A percentile compares a stretch with the other conserved stretches of the same genome.
Conservation (phyloP, 2,113 vertebrate species). For the Dryoscopus gambensis region DNA sequence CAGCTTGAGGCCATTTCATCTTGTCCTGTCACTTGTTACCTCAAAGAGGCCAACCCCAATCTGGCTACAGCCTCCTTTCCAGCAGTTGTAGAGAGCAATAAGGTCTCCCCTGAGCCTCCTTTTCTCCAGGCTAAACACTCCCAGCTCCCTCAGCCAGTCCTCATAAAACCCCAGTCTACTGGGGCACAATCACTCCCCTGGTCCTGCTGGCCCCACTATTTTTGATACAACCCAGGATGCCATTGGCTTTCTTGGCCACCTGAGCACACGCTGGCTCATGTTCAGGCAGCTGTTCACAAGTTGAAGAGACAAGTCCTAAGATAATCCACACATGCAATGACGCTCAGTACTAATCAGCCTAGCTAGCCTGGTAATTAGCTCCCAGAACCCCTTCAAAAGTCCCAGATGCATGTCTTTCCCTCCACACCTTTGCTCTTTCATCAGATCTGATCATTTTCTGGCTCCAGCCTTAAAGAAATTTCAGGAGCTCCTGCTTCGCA, state of each 20-base stretch:
- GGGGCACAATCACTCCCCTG: background rate
- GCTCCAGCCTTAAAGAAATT: background rate
- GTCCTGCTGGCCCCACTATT: background rate
- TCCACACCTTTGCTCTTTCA: fast-evolving
- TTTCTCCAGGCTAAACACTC: background rate
- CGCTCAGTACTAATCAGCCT: background rate
- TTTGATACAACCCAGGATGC: background rate
- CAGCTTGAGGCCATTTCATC: background rate
- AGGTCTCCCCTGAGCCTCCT: background rate
- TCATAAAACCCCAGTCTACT: background rate
- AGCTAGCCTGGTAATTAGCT: background rate
- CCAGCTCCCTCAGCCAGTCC: background rate
- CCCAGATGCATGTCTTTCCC: background rate
- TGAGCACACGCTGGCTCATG: background rate
- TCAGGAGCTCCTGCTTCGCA: background rate
- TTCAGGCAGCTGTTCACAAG: background rate
- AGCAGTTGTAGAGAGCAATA: background rate
- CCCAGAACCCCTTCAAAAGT: background rate
- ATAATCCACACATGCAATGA: background rate
- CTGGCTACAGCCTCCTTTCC: background rate
- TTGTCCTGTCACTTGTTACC: background rate
- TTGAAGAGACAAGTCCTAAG: background rate
- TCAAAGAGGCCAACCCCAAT: background rate
- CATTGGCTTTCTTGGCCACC: background rate
- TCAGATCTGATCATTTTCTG: background rate